Evolutionary conservation across 2,797 vertebrate species (phyloP).

Genomic region (Poecile montanus): DNA sequence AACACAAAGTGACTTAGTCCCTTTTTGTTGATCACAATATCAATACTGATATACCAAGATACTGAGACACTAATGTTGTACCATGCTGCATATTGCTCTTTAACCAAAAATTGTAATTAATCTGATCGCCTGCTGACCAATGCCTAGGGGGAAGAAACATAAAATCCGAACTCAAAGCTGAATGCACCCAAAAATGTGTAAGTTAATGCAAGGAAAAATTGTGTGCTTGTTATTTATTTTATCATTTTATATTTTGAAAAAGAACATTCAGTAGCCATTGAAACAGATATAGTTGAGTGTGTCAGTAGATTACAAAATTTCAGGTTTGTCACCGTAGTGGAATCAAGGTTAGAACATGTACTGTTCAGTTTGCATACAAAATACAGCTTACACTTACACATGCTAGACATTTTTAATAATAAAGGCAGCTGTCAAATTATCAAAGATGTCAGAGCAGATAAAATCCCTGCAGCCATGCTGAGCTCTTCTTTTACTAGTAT

Average conservation of each 20-base stretch:
- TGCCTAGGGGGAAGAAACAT: background rate
- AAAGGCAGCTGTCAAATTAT: constrained; percentile 50
- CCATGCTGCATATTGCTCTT: background rate
- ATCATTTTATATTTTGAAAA: background rate
- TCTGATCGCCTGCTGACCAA: background rate
- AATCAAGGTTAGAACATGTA: constrained; percentile 2
- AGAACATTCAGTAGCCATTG: background rate
- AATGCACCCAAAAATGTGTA: background rate
- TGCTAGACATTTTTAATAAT: constrained; percentile 18
- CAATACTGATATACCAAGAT: background rate
- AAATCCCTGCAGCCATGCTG: background rate
- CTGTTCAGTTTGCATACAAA: constrained; percentile 18
- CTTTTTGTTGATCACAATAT: background rate
- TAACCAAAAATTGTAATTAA: background rate
- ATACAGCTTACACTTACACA: constrained; percentile 3
- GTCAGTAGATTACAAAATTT: constrained; percentile 11
- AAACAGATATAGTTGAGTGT: background rate
- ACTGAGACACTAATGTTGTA: background rate
- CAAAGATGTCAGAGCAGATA: constrained; percentile 21
- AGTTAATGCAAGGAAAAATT: background rate
- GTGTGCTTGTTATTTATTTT: background rate
- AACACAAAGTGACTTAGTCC: background rate
- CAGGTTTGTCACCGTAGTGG: background rate
- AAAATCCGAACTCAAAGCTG: background rate
- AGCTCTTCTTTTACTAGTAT: constrained; percentile 28